Evolutionary conservation across 2,888 invertebrate species (phyloP), one percentile per base, ranked within the genome.

Genomic region (Conus canariensis): DNA sequence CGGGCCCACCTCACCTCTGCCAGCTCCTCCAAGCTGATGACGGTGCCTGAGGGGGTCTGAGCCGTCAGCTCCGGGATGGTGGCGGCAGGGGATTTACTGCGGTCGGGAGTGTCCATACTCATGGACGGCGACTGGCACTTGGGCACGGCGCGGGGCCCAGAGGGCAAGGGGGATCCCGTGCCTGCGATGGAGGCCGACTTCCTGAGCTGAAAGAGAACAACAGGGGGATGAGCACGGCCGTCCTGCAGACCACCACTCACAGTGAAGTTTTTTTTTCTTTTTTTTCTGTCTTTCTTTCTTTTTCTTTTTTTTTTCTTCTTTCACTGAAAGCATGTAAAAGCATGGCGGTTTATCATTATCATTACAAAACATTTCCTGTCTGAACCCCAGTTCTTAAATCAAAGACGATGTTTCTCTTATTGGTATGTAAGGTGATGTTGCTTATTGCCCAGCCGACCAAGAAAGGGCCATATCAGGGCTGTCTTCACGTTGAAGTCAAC

Each of bases 11-110:
- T 91, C 91, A 95, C 95, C 93, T 95, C 94, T 92, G 94, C 94
- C 30, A 95, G 90, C 82, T 95, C 94, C 60, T 95, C 95, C 94
- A 94, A 94, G 82, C 94, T 94, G 87, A 95, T 92, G 60, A 94
- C 92, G 74, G 94, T 94, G 87, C 95, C 95, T 89, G 93, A 94
- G n/a, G 95, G 95, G 19, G 95, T 95, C 89, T 95, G 95, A 12
- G 95, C 95, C 80, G 93, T 90, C n/a, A 95, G 93, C 87, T 95
- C 94, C 9, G 95, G 95, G 25, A 94, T 64, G 45, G 82, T 10
- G 77, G 77, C 82, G 64, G 64, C 16, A 58, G 90, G 70, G 12
- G 87, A 60, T n/a, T 64, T 30, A 10, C 70, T 14, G 22, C 30
- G 12, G 10, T 64, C 86, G 19, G 82, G 56, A 58, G 82, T 83